Percentiles rank a stretch among this genome's conserved stretches.
These are phyloP conservation scores for Gastrophryne carolinensis DNA, from an alignment of 2,797 vertebrate species.

Conservation along the genomic window DNA sequence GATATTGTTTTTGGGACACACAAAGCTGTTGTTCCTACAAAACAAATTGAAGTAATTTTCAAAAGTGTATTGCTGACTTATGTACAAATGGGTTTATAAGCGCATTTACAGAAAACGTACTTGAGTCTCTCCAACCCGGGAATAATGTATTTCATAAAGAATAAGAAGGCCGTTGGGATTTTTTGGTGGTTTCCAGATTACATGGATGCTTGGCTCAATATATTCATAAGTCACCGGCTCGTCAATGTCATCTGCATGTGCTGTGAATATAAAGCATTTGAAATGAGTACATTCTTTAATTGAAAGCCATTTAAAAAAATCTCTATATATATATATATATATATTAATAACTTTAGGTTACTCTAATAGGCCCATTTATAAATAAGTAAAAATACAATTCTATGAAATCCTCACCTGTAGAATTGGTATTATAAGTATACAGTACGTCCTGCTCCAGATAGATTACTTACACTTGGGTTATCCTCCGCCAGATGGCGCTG, in stretches of 20 bases:
- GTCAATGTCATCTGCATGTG: slow-evolving; percentile 87
- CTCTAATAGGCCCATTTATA: too few species aligned
- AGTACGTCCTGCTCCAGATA: too few species aligned
- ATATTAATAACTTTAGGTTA: too few species aligned
- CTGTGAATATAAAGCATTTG: slow-evolving; percentile 61
- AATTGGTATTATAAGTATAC: too few species aligned
- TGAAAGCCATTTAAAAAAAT: too few species aligned
- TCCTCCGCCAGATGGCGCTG: too few species aligned
- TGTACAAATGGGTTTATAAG: background rate
- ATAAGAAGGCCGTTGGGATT: slow-evolving; percentile 92
- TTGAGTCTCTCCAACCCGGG: slow-evolving; percentile 82
- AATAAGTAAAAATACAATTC: too few species aligned
- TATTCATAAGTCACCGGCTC: slow-evolving; percentile 81
- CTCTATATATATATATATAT: too few species aligned
- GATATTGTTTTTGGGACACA: slow-evolving; percentile 84
- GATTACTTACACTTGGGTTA: too few species aligned
- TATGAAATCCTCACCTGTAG: too few species aligned
- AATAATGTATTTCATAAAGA: slow-evolving; percentile 92
- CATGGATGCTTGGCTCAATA: slow-evolving; percentile 77
- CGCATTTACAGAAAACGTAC: slow-evolving; percentile 66
- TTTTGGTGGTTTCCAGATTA: slow-evolving; percentile 86
- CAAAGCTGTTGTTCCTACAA: slow-evolving; percentile 79
- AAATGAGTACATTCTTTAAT: too few species aligned
- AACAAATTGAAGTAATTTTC: too few species aligned
- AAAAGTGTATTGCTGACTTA: background rate